Evolutionary conservation across 2,888 invertebrate species (phyloP).

Genomic region (Galeopsomyia nigrocyanea): DNA sequence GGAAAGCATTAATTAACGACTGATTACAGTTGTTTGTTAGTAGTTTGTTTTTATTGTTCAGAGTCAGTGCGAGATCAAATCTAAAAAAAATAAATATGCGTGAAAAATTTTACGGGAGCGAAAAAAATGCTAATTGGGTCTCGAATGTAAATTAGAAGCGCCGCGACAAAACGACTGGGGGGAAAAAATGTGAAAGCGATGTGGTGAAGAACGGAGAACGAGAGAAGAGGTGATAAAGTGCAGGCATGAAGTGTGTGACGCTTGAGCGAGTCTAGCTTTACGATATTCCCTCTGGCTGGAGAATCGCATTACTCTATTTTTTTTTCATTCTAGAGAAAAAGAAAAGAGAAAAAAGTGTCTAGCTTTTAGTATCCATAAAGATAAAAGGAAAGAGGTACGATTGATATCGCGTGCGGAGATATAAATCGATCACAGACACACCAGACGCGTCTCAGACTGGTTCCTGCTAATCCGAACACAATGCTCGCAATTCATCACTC

Average conservation of each 20-base stretch:
- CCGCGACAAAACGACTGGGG: background rate
- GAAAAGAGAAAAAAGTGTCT: constrained; percentile 2
- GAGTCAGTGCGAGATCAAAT: constrained; percentile 17
- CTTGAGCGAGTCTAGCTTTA: constrained; percentile 40
- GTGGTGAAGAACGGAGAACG: constrained; percentile 39
- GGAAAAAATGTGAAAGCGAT: constrained; percentile 31
- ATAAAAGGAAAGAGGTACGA: no score
- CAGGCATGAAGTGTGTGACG: constrained; percentile 23
- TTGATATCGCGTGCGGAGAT: background rate
- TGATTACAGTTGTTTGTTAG: constrained; percentile 23
- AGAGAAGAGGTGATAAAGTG: constrained; percentile 39
- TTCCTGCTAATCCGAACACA: no score
- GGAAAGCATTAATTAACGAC: constrained; percentile 39
- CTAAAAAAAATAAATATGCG: background rate
- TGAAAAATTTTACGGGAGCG: background rate
- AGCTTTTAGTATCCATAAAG: no score
- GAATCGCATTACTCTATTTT: constrained; percentile 24
- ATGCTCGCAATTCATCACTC: no score
- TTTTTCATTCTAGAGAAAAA: background rate
- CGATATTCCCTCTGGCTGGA: constrained; percentile 29
- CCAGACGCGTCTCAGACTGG: no score
- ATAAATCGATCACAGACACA: no score
- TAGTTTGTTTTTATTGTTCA: constrained; percentile 41
- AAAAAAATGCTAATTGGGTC: constrained; percentile 32
- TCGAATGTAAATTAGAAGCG: constrained; percentile 39